Evolutionary conservation across 2,113 vertebrate genomes (phyloP), one percentile per base, ranked within the genome.

Genomic region (Lycocorax pyrrhopterus): DNA sequence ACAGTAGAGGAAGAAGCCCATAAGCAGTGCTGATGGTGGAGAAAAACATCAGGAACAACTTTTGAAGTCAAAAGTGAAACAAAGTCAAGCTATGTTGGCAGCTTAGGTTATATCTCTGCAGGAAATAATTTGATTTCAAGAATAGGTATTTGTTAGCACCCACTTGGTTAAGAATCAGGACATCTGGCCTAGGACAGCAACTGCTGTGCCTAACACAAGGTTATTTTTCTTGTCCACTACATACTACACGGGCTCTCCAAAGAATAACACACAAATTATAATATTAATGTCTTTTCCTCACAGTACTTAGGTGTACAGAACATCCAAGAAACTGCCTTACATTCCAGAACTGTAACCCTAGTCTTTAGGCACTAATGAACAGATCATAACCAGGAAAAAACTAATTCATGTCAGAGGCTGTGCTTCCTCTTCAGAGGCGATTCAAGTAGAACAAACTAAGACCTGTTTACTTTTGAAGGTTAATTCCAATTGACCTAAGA

Each of bases 401-500:
- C 20, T 56, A 73, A 83, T 41, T 68, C 13, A 62, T 6, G 9
- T 73, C 2, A 4, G 46, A 95, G 67, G 58, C 71, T 72, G 37
- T 76, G 67, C 62, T 87, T 91, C 46, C 74, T 82, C 41, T 66
- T 85, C 49, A 39, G 71, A 82, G 53, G 49, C 16, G 1, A 91
- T 64, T 89, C 49, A 64, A 60, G 78, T 6, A 82, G 43, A 49
- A 90, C 13, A 12, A 91, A 79, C 22, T 68, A 93, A 84, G 46
- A 87, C 32, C 35, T 79, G 41, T 76, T 94, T 87, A 79, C n/a
- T 76, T 95, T 69, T 60, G n/a, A 85, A 93, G 78, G 75, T 90
- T 95, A 92, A 94, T 85, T 92, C 74, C 49, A 73, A 35, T 62
- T 85, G 76, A 90, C 58, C 85, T 83, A 73, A 44, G 74, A 88